Conservation (phyloP, 2,888 invertebrate species). For the Agrochola macilenta region DNA sequence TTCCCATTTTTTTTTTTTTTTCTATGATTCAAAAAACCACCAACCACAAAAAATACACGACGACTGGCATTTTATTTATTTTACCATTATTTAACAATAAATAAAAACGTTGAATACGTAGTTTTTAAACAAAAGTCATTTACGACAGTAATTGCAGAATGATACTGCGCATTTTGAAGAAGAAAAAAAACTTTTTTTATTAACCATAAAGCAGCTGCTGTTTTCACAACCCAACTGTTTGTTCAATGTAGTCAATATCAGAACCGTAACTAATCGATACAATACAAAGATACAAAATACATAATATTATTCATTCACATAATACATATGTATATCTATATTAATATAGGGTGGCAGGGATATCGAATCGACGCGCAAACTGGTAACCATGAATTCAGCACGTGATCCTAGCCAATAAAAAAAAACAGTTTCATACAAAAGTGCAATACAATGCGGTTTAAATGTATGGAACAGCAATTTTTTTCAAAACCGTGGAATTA, state of each 20-base stretch:
- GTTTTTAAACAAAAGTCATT: neutral
- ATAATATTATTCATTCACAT: conserved; percentile 1
- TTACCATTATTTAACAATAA: neutral
- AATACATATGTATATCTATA: neutral
- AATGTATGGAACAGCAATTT: too few relatives aligned
- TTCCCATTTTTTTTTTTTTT: neutral
- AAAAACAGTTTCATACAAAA: too few relatives aligned
- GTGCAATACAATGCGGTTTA: too few relatives aligned
- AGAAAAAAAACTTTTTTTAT: neutral
- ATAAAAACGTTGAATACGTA: neutral
- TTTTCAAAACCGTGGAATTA: too few relatives aligned
- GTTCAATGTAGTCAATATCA: conserved; percentile 35
- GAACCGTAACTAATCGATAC: conserved; percentile 9
- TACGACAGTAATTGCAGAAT: conserved; percentile 37
- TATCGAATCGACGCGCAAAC: too few relatives aligned
- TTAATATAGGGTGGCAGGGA: too few relatives aligned
- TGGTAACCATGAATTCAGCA: too few relatives aligned
- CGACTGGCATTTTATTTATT: neutral
- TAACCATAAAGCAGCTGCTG: conserved; percentile 27
- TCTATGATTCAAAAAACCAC: neutral
- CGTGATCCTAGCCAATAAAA: too few relatives aligned
- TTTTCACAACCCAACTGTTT: conserved; percentile 37
- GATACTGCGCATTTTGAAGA: neutral
- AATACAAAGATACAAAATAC: conserved; percentile 20
- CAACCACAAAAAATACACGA: too few relatives aligned